These are phyloP conservation scores for Typhlichthys eigenmanni DNA, from an alignment of 2,797 vertebrate species.

Conservation along the genomic window DNA sequence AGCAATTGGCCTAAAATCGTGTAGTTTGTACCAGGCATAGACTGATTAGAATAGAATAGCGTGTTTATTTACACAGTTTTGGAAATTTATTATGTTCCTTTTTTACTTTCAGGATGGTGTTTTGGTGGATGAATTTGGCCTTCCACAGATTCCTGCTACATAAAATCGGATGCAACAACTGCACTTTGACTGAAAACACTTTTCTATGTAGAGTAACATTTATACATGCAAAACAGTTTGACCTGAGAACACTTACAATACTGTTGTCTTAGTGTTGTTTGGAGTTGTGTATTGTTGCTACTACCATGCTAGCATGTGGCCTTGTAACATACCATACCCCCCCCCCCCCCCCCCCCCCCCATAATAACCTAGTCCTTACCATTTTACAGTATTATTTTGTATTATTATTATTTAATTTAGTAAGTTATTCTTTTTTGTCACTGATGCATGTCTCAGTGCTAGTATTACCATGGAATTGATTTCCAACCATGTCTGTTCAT, in stretches of 20 bases:
- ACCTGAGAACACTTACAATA: constrained; percentile 59
- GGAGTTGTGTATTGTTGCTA: constrained; percentile 64
- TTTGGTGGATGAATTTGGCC: constrained; percentile 95
- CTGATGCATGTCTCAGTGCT: constrained; percentile 15
- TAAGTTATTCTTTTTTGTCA: constrained; percentile 38
- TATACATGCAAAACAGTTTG: constrained; percentile 69
- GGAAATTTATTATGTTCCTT: constrained; percentile 10
- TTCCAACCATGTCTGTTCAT: constrained; percentile 53
- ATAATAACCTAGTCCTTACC: constrained; percentile 15
- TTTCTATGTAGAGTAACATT: constrained; percentile 77
- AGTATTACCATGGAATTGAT: constrained; percentile 43
- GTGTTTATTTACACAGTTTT: background rate
- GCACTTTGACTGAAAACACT: constrained; percentile 65
- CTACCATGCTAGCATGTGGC: constrained; percentile 62
- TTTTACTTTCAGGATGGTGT: constrained; percentile 87
- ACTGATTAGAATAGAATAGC: background rate
- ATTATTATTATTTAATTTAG: constrained; percentile 8
- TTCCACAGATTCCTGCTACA: constrained; percentile 96
- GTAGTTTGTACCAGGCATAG: no score
- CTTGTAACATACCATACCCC: constrained; percentile 51
- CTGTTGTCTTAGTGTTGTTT: constrained; percentile 36
- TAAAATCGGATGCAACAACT: constrained; percentile 73
- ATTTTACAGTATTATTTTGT: constrained; percentile 22
- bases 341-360: no score
- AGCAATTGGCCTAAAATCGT: no score